These are phyloP conservation scores for Napeogenes inachia DNA, from an alignment of 2,888 invertebrate species.

Conservation along the genomic window DNA sequence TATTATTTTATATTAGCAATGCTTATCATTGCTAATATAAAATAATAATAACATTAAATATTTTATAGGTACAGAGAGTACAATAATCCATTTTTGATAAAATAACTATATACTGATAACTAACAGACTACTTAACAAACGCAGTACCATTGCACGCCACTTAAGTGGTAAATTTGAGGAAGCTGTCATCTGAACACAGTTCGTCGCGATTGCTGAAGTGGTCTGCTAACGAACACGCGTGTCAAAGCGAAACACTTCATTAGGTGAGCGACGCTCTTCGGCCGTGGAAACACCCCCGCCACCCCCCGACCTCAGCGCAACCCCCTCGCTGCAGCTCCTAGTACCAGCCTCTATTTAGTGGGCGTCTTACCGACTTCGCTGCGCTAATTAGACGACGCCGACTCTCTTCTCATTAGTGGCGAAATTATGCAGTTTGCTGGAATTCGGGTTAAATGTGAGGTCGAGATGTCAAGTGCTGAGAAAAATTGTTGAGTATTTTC, in stretches of 20 bases:
- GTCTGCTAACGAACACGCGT: constrained; percentile 76
- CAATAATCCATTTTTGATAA: not conserved
- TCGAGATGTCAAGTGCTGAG: constrained; percentile 51
- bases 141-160: constrained; percentile 64
- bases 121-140: constrained; percentile 60
- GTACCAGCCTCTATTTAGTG: constrained; percentile 56
- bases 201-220: constrained; percentile 65
- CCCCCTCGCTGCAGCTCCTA: constrained; percentile 34
- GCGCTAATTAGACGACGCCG: constrained; percentile 74
- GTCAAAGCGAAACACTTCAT: constrained; percentile 77
- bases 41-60: too few relatives aligned
- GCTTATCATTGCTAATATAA: too few relatives aligned
- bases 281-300: constrained; percentile 36
- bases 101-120: constrained; percentile 39
- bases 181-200: constrained; percentile 71
- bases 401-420: constrained; percentile 74
- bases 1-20: too few relatives aligned
- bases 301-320: constrained; percentile 36
- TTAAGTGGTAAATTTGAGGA: constrained; percentile 73
- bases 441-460: constrained; percentile 71
- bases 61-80: not conserved
- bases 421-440: constrained; percentile 73
- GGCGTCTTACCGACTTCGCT: constrained; percentile 67
- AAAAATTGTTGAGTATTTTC: constrained; percentile 49
- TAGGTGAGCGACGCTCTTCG: constrained; percentile 67